Evolutionary conservation across 1,140 invertebrate genomes (phyloP).

Genomic region (Aradophagus sp.): DNA sequence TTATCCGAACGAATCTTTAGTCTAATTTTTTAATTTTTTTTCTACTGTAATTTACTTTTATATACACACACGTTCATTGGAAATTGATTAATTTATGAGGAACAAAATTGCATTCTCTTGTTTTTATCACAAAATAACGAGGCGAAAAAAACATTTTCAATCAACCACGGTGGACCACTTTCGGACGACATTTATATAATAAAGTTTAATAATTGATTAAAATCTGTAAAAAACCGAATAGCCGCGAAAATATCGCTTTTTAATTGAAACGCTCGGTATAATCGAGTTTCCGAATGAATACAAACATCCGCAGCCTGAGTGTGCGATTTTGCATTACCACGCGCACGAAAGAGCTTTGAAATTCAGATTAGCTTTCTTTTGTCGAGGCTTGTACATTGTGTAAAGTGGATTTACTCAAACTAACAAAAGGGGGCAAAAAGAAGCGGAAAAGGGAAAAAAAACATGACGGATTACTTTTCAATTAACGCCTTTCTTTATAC

Average conservation of each 20-base stretch:
- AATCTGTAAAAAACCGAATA: background rate
- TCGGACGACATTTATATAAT: no score
- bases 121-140: no score
- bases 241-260: constrained; percentile 13
- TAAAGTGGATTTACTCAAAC: constrained; percentile 33
- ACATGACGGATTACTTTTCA: constrained; percentile 20
- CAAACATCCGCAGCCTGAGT: constrained; percentile 32
- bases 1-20: no score
- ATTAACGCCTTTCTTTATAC: constrained; percentile 13
- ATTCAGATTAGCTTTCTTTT: constrained; percentile 56
- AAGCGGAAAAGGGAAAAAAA: constrained; percentile 4
- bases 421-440: background rate
- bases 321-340: constrained; percentile 43
- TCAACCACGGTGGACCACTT: no score
- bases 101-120: no score
- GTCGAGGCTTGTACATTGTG: constrained; percentile 34
- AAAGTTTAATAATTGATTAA: constrained; percentile 1
- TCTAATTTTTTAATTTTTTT: no score
- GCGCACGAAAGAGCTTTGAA: constrained; percentile 47
- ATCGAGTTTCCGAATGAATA: constrained; percentile 43
- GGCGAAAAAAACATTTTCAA: no score
- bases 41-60: no score
- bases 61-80: no score
- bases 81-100: no score
- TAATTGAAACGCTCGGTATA: constrained; percentile 36